Percentiles rank a stretch among this genome's conserved stretches.
Evolutionary conservation across 1,140 invertebrate genomes (phyloP).

Genomic region (Trachymyrmex septentrionalis): DNA sequence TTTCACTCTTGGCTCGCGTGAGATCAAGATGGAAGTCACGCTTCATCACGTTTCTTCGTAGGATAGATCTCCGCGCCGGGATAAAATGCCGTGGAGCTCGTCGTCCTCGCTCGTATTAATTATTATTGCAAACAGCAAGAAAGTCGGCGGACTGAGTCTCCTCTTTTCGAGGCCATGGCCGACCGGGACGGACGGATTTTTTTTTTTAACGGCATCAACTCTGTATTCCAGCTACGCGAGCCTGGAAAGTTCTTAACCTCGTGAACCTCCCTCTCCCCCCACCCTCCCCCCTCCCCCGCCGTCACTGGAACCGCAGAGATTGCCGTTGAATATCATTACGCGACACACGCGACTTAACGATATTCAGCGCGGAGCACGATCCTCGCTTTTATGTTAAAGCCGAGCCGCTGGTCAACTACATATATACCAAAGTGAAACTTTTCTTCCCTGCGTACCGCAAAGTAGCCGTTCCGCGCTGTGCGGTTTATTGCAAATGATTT

Average conservation of each 20-base stretch:
- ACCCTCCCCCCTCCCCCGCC: too few relatives aligned
- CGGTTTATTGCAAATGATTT: slow-evolving; percentile 45
- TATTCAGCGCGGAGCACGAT: slow-evolving; percentile 27
- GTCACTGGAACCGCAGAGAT: background rate
- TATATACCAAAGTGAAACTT: slow-evolving; percentile 31
- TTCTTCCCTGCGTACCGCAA: slow-evolving; percentile 41
- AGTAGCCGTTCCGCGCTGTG: slow-evolving; percentile 32
- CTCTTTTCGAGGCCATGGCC: slow-evolving; percentile 53
- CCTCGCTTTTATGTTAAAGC: slow-evolving; percentile 33
- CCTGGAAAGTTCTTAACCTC: slow-evolving; percentile 52
- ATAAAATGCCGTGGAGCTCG: slow-evolving; percentile 21
- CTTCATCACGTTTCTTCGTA: slow-evolving; percentile 23
- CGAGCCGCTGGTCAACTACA: background rate
- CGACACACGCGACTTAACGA: slow-evolving; percentile 36
- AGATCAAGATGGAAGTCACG: slow-evolving; percentile 54
- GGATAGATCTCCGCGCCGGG: slow-evolving; percentile 16
- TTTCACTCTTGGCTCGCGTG: slow-evolving; percentile 43
- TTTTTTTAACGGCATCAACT: background rate
- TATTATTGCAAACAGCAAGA: slow-evolving; percentile 33
- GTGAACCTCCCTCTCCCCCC: background rate
- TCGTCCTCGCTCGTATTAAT: slow-evolving; percentile 47
- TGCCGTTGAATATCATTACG: slow-evolving; percentile 46
- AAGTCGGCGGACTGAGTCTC: background rate
- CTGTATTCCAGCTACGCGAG: slow-evolving; percentile 33
- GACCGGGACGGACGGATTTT: slow-evolving; percentile 32